phyloP scores from a whole-genome alignment of 2,113 vertebrate genomes.

The Callocephalon fimbriatum region DNA sequence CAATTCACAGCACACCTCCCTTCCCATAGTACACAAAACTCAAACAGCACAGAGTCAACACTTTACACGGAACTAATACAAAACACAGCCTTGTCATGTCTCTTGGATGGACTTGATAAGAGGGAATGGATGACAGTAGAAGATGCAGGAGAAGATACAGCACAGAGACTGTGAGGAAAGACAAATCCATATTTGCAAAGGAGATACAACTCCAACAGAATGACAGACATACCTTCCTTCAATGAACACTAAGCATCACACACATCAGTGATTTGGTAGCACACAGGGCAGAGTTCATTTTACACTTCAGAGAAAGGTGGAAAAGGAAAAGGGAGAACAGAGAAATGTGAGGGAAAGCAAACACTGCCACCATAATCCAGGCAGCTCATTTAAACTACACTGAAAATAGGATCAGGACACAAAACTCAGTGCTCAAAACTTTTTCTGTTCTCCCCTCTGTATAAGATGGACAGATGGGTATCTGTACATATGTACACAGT shows the following conservation, averaged over 20 bases:
- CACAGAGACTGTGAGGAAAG: neutral
- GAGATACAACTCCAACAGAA: neutral
- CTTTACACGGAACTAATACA: neutral
- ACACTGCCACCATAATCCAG: neutral
- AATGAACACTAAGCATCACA: neutral
- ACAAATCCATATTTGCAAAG: neutral
- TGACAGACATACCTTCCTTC: neutral
- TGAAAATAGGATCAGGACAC: neutral
- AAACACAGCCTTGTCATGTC: neutral
- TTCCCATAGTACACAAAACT: neutral
- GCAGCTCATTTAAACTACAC: neutral
- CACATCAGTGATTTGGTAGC: neutral
- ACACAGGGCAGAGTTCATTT: neutral
- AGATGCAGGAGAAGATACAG: neutral
- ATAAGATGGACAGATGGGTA: neutral
- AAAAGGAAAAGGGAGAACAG: neutral
- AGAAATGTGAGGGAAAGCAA: neutral
- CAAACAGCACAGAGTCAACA: neutral
- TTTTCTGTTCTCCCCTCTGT: neutral
- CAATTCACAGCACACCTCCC: neutral
- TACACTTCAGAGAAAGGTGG: neutral
- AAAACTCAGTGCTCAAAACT: neutral
- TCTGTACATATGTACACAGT: fast-evolving
- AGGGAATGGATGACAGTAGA: neutral
- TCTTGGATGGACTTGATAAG: neutral